Conservation (phyloP, 2,888 invertebrate species). For the Ophion costatus region DNA sequence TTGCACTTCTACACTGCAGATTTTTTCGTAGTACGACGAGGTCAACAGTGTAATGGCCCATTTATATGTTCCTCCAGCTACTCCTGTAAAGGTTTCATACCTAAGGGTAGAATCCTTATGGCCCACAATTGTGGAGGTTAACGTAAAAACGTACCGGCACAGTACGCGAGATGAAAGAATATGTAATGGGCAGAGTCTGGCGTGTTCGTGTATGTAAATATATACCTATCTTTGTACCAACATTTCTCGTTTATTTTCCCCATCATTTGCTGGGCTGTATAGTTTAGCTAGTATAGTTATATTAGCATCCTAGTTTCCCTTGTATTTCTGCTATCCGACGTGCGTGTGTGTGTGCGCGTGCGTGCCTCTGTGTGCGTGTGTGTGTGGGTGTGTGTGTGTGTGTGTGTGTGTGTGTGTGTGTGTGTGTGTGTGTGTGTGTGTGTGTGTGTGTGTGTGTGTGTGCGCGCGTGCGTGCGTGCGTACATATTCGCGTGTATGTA, state of each 20-base stretch:
- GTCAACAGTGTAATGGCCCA: neutral
- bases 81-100: neutral
- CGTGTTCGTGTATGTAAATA: neutral
- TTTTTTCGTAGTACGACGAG: constrained; percentile 5
- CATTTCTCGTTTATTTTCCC: constrained; percentile 30
- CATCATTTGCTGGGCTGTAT: constrained; percentile 19
- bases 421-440: neutral
- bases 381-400: too few species aligned
- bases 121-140: constrained; percentile 14
- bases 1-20: neutral
- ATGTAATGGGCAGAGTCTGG: neutral
- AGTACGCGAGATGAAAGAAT: neutral
- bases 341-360: neutral
- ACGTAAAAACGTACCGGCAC: constrained; percentile 27
- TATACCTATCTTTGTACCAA: neutral
- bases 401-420: neutral
- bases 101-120: constrained; percentile 20
- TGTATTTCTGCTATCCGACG: constrained; percentile 20
- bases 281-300: too few species aligned
- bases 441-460: neutral
- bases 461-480: neutral
- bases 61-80: neutral
- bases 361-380: neutral
- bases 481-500: neutral
- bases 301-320: constrained; percentile 3